Base-by-base conservation (phyloP, 2,113 vertebrate species). In the Strix uralensis region DNA sequence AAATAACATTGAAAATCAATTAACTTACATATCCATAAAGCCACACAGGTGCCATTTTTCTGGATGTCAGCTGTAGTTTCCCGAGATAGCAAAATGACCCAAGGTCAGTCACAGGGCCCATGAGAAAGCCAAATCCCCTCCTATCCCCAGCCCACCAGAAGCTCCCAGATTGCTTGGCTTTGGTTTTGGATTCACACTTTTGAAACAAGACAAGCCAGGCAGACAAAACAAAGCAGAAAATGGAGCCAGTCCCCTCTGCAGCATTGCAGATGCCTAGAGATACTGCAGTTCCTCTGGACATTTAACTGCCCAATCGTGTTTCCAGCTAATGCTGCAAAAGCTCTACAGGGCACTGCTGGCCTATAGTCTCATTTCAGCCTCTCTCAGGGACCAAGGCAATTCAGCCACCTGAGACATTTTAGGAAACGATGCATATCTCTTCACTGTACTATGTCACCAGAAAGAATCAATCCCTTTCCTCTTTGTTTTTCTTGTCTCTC, bases 61-160 rank as follows among this genome's bases (percentile, higher is more conserved):
- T 51, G 58, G 58, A 83, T 71, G 74, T 91, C 92, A 46, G 61
- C 59, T 89, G 70, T 93, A 72, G 65, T 87, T 94, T 95, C 94
- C 95, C 10, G 19, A 96, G 96, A 90, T 55, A 97, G 90, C 71
- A 97, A 94, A 95, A 97, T 95, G 89, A 94, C 81, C 47, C 57
- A 51, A 91, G 83, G 67, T 22, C 46, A 18, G 72, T 71, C 92
- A 88, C 4, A 7, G 47, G 92, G 63, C 93, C 80, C 72, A 87
- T 13, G 10, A 85, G 54, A 92, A 95, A 87, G 55, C 30, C 66
- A 90, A 84, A 80, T 57, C 8, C 23, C 2, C 23, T 83, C 62
- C 67, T 59, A 57, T 58, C 13, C 14, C 20, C 59, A 67, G 63
- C 40, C 59, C 30, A 90, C 16, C 29, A 96, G 67, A 86, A 88